A percentile compares a stretch with the other conserved stretches of the same genome.
phyloP scores from a whole-genome alignment of 2,113 vertebrate genomes.

The Periophthalmodon schlosseri region DNA sequence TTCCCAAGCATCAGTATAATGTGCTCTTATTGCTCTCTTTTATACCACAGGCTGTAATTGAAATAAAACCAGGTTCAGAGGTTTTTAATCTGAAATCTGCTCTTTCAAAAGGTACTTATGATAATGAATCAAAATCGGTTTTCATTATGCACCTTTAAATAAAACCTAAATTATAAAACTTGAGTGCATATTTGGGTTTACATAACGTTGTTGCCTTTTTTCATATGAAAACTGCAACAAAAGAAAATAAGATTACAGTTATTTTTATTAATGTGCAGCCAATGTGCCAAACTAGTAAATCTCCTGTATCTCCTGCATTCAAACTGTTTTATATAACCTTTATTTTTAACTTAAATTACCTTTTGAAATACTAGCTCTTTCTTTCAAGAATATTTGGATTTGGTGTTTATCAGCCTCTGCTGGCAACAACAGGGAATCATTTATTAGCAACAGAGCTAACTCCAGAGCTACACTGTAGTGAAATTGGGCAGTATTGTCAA shows the following conservation, averaged over 20 bases:
- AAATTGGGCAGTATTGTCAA: no score
- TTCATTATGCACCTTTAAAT: conserved; percentile 6
- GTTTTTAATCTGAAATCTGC: conserved; percentile 28
- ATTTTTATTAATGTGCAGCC: background rate
- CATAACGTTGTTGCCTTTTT: background rate
- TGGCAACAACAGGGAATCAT: background rate
- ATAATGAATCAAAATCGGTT: conserved; percentile 28
- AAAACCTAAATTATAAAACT: background rate
- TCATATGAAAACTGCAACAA: background rate
- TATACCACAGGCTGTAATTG: conserved; percentile 33
- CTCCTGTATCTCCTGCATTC: background rate
- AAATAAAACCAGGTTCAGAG: conserved; percentile 35
- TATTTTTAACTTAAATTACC: no score
- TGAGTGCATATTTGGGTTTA: background rate
- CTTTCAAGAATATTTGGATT: no score
- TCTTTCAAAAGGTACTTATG: conserved; percentile 24
- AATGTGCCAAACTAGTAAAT: background rate
- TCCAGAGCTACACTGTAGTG: background rate
- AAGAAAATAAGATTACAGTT: background rate
- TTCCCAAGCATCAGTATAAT: conserved; percentile 34
- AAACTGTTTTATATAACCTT: no score
- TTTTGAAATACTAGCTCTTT: no score
- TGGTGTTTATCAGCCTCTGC: no score
- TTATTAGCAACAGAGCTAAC: background rate
- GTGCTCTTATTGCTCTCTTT: conserved; percentile 40